Evolutionary conservation across 2,888 invertebrate species (phyloP).

Genomic region (Scaptodrosophila latifasciaeformis): DNA sequence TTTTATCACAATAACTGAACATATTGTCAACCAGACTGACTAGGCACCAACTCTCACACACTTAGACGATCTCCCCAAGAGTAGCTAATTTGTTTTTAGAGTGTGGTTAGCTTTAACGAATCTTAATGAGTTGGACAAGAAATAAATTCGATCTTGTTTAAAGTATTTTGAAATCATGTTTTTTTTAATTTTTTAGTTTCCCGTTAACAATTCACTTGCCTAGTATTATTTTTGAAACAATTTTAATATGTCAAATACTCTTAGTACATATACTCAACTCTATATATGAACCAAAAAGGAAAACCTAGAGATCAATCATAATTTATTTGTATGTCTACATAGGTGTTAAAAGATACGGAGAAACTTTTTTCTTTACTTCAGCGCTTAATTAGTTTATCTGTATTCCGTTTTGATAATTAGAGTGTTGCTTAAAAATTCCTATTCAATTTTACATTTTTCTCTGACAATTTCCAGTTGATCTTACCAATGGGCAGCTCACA

Average conservation of each 20-base stretch:
- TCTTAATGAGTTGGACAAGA: neutral
- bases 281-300: neutral
- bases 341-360: no score
- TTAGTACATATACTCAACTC: slow-evolving; percentile 20
- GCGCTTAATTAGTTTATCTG: no score
- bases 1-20: slow-evolving; percentile 26
- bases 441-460: slow-evolving; percentile 53
- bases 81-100: neutral
- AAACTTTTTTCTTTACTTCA: no score
- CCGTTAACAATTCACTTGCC: no score
- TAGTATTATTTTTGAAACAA: slow-evolving; percentile 3
- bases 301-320: no score
- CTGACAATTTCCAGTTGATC: slow-evolving; percentile 82
- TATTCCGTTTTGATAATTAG: no score
- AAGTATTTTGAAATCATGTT: neutral
- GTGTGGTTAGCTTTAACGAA: neutral
- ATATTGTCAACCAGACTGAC: slow-evolving; percentile 26
- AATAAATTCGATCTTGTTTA: no score
- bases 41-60: slow-evolving; percentile 30
- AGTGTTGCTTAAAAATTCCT: no score
- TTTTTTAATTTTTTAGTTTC: no score
- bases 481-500: slow-evolving; percentile 96
- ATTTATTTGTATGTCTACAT: no score
- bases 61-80: slow-evolving; percentile 12
- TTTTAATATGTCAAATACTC: slow-evolving; percentile 25